Percentiles rank a stretch among this genome's conserved stretches.
Evolutionary conservation across 2,113 vertebrate genomes (phyloP).

Genomic region (Neolamprologus caudopunctatus): DNA sequence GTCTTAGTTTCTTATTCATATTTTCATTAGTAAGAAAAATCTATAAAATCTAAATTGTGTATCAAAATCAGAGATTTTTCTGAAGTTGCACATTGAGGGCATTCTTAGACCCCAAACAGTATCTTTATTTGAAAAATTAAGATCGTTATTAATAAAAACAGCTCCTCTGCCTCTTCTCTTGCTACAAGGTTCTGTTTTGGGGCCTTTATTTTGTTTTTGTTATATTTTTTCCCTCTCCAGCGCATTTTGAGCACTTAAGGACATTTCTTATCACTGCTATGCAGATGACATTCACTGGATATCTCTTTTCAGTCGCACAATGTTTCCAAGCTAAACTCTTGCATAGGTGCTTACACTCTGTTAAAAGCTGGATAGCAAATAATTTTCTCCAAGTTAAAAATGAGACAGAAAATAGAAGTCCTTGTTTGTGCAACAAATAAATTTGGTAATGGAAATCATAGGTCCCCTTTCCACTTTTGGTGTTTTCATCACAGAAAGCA

Average conservation of each 20-base stretch:
- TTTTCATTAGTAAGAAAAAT: background rate
- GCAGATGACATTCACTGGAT: background rate
- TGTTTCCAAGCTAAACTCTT: background rate
- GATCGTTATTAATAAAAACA: fast-evolving
- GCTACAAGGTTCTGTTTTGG: background rate
- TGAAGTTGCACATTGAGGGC: background rate
- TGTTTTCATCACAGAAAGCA: background rate
- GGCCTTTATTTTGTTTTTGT: background rate
- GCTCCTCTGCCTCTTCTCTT: background rate
- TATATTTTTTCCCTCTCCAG: background rate
- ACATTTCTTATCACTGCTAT: background rate
- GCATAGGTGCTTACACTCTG: background rate
- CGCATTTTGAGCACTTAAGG: background rate
- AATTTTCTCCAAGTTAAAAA: background rate
- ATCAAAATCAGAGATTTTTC: background rate
- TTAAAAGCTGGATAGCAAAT: background rate
- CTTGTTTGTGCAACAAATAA: background rate
- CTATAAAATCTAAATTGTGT: background rate
- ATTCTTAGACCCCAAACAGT: background rate
- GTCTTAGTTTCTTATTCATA: background rate
- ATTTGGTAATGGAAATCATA: background rate
- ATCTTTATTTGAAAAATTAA: background rate
- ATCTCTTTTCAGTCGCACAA: background rate
- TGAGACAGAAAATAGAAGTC: background rate
- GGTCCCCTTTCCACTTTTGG: background rate